Evolutionary conservation across 2,797 vertebrate genomes (phyloP).

Genomic region (Cyprinodon diabolis): DNA sequence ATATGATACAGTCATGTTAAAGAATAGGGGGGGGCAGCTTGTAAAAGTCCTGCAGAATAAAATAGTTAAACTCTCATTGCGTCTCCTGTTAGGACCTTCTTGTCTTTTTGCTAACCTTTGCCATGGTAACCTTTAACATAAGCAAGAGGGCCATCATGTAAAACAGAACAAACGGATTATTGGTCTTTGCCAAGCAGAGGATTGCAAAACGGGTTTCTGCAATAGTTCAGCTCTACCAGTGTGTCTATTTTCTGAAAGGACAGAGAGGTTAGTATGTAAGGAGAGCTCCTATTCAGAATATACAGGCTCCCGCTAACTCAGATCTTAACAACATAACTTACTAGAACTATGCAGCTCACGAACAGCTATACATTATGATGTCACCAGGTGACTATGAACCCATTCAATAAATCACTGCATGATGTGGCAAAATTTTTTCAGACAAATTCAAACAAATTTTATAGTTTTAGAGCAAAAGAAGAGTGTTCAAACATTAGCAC

Average conservation of each 20-base stretch:
- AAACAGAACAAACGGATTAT: neutral
- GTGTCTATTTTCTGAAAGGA: neutral
- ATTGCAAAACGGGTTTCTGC: slow-evolving; percentile 17
- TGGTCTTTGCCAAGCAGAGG: neutral
- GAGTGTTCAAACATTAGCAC: too few relatives aligned
- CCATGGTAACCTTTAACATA: slow-evolving; percentile 47
- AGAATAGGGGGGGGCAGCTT: slow-evolving; percentile 6
- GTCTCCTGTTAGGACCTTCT: slow-evolving; percentile 18
- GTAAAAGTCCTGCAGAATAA: slow-evolving; percentile 26
- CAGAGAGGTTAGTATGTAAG: slow-evolving; percentile 4
- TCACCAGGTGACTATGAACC: too few relatives aligned
- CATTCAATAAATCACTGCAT: too few relatives aligned
- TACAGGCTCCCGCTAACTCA: too few relatives aligned
- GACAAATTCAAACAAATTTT: too few relatives aligned
- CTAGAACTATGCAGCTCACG: too few relatives aligned
- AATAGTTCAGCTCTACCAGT: slow-evolving; percentile 9
- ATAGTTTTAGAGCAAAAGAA: too few relatives aligned
- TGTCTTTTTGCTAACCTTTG: slow-evolving; percentile 31
- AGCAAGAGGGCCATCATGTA: slow-evolving; percentile 2
- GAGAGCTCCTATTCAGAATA: neutral
- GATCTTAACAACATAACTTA: too few relatives aligned
- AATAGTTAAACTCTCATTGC: slow-evolving; percentile 33
- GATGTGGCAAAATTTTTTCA: too few relatives aligned
- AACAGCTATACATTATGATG: too few relatives aligned
- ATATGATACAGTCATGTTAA: slow-evolving; percentile 22